phyloP scores from a whole-genome alignment of 2,888 invertebrate genomes.

The Drosophila robusta region DNA sequence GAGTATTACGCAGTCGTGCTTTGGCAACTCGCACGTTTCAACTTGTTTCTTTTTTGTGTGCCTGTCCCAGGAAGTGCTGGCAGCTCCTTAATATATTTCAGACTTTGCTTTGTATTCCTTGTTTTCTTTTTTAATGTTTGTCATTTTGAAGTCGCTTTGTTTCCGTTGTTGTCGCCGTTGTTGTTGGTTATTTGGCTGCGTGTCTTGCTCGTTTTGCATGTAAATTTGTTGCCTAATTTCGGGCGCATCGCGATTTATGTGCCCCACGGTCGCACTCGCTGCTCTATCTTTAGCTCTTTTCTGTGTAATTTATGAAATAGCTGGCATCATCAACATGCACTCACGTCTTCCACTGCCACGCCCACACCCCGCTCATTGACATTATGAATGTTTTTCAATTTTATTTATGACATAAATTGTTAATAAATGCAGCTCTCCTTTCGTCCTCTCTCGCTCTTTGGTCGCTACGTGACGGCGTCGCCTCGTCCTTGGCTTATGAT shows the following conservation, averaged over 20 bases:
- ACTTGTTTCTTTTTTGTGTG: neutral
- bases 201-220: constrained; percentile 63
- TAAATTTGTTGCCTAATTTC: constrained; percentile 75
- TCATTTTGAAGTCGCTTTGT: constrained; percentile 45
- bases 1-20: neutral
- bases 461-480: constrained; percentile 41
- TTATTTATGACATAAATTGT: constrained; percentile 76
- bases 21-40: neutral
- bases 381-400: constrained; percentile 77
- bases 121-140: constrained; percentile 46
- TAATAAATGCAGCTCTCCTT: constrained; percentile 66
- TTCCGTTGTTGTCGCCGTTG: constrained; percentile 32
- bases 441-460: neutral
- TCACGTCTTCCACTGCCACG: constrained; percentile 46
- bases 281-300: neutral
- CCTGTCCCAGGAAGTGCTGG: constrained; percentile 21
- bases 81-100: constrained; percentile 16
- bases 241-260: constrained; percentile 59
- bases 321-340: constrained; percentile 55
- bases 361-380: constrained; percentile 47
- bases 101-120: constrained; percentile 12
- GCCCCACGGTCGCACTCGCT: constrained; percentile 8
- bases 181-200: constrained; percentile 64
- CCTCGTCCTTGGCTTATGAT: constrained; percentile 51
- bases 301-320: constrained; percentile 55